Evolutionary conservation across 2,888 invertebrate species (phyloP), one percentile per base, ranked within the genome.

Genomic region (Lomographa bimaculata): DNA sequence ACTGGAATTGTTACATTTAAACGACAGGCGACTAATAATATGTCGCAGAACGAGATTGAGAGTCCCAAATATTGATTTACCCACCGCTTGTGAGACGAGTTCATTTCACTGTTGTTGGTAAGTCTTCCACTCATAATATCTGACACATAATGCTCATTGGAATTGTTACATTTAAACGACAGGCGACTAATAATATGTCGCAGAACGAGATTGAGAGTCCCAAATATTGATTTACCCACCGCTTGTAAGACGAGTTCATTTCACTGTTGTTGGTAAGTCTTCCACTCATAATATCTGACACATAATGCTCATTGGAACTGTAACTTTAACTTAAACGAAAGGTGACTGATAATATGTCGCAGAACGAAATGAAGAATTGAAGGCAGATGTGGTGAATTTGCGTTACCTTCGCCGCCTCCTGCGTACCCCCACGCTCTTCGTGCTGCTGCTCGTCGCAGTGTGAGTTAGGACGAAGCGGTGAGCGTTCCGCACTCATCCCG

Each of bases 161-260:
- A 17, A 11, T 24, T 42, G 1, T 18, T 24, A 25, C 25, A 27
- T 9, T 10, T 12, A 2, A 28, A 36, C 17, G 20, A 94, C 72
- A 94, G 94, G 94, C 91, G 92, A 54, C 82, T 91, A 47, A 91
- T 94, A 91, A 64, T 92, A 91, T 62, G 91, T 93, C 41, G 92
- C 92, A 47, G 92, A 93, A 64, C 82, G 92, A 20, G 94, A 94
- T 45, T 93, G 93, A 72, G 93, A 93, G 72, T 93, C 93, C 61
- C 93, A 93, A 79, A 92, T 93, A 47, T 93, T 92, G 11, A 91
- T 92, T 18, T 93, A 93, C 76, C 93, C 93, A 4, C 93, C 93
- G 14, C 19, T 35, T 6, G 91, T 93, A 56, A 84, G 92, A 60
- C 86, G 91, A 60, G 91, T 93, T 50, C 90, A 91, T 68, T 89